Percentiles rank a stretch among this genome's conserved stretches.
These are phyloP conservation scores for Leucophenga montana DNA, from an alignment of 2,888 invertebrate species.

Conservation along the genomic window DNA sequence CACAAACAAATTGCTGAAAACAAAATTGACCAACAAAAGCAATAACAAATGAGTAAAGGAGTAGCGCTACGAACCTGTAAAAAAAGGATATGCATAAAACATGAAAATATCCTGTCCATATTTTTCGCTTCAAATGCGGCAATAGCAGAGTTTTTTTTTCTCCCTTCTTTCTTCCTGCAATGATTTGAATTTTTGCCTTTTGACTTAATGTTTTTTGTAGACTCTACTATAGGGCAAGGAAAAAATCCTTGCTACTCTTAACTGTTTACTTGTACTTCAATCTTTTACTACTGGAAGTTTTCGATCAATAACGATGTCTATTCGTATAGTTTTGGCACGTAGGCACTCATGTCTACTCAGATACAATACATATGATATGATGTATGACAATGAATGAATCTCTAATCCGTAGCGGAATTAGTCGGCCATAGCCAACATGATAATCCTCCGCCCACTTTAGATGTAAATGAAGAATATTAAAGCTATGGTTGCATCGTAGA, in stretches of 20 bases:
- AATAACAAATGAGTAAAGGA: neutral
- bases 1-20: neutral
- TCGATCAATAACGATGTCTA: neutral
- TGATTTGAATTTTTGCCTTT: neutral
- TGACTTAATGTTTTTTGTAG: too few species aligned
- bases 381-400: too few species aligned
- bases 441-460: too few species aligned
- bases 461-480: too few species aligned
- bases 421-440: too few species aligned
- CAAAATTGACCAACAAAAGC: neutral
- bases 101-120: neutral
- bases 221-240: too few species aligned
- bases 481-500: too few species aligned
- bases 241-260: neutral
- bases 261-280: slow-evolving; percentile 6
- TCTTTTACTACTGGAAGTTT: neutral
- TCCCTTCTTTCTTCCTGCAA: neutral
- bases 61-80: neutral
- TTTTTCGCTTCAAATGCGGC: too few species aligned
- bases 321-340: slow-evolving; percentile 38
- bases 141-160: neutral
- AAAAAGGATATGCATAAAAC: neutral
- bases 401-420: too few species aligned
- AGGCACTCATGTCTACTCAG: too few species aligned
- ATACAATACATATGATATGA: too few species aligned